These are phyloP conservation scores for Drosophila quinaria DNA, from an alignment of 2,888 invertebrate species.

Conservation along the genomic window DNA sequence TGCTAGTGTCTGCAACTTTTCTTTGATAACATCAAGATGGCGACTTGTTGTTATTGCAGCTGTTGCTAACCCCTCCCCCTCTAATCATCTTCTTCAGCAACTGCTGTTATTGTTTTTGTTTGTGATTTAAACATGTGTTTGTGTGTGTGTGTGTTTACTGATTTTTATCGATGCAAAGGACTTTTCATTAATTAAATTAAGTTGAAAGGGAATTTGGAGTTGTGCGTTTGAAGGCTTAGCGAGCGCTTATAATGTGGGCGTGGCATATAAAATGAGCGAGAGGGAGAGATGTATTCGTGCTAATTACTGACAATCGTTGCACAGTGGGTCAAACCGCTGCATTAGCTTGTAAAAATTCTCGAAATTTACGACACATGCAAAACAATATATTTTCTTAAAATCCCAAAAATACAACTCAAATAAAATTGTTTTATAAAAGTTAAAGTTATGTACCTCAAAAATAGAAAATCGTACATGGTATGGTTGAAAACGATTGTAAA, in stretches of 20 bases:
- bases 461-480: no score
- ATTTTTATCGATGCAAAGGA: constrained; percentile 25
- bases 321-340: neutral
- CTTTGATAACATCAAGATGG: no score
- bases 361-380: no score
- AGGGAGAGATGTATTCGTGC: constrained; percentile 25
- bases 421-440: no score
- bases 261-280: neutral
- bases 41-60: no score
- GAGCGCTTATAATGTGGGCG: constrained; percentile 18
- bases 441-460: no score
- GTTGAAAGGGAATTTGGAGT: constrained; percentile 29
- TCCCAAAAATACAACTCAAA: no score
- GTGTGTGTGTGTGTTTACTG: neutral
- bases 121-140: neutral
- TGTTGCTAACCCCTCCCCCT: no score
- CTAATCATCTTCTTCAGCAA: no score
- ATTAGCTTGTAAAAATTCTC: neutral
- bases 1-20: no score
- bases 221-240: constrained; percentile 26
- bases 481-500: no score
- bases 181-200: constrained; percentile 40
- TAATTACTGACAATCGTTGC: constrained; percentile 57
- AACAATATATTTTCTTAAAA: no score
- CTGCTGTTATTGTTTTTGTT: constrained; percentile 12